phyloP scores from a whole-genome alignment of 2,113 vertebrate species.

The Actenoides hombroni region DNA sequence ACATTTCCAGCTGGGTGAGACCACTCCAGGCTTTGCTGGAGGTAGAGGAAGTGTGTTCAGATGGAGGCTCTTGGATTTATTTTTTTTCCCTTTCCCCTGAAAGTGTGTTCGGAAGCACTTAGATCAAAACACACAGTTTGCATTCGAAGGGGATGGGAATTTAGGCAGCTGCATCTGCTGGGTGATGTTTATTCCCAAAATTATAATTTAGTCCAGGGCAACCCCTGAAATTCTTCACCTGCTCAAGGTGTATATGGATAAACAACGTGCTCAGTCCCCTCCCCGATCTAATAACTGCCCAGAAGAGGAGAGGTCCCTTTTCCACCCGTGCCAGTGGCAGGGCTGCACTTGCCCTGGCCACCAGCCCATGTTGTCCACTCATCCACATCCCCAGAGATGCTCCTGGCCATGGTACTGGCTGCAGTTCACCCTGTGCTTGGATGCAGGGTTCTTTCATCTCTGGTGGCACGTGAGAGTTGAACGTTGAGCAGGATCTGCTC shows the following conservation, averaged over 20 bases:
- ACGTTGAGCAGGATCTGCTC: neutral
- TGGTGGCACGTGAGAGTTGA: rapidly evolving
- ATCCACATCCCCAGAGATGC: neutral
- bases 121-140: neutral
- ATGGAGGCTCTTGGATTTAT: neutral
- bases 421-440: neutral
- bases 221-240: neutral
- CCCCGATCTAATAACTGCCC: neutral
- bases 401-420: neutral
- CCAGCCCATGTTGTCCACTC: neutral
- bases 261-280: neutral
- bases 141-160: neutral
- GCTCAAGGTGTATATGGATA: neutral
- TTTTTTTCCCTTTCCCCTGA: neutral
- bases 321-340: neutral
- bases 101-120: neutral
- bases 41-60: neutral
- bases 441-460: rapidly evolving
- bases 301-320: neutral
- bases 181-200: neutral
- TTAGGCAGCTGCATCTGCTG: neutral
- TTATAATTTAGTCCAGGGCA: neutral
- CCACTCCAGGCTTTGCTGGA: neutral
- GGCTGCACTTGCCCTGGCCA: neutral
- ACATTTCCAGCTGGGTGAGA: neutral